Evolutionary conservation across 2,888 invertebrate species (phyloP), one percentile per base, ranked within the genome.

Genomic region (Spicauda simplicius): DNA sequence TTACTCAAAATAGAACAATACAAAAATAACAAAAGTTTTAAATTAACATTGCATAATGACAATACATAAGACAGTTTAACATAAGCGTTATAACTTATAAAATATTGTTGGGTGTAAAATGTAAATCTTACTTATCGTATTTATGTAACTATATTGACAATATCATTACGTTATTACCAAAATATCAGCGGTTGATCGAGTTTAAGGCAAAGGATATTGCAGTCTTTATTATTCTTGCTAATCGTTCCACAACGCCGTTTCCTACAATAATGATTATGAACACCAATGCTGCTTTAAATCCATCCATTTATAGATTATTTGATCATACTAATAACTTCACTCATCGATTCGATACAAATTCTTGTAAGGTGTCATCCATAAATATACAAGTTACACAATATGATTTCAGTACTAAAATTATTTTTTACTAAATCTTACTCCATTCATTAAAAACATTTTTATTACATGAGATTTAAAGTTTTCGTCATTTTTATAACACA

Each of bases 21-120:
- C 72, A 86, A 87, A 82, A 85, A 84, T 82, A 88, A 87, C 84
- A 86, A 85, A 85, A 73, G 69, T 74, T 74, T 73, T 59, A 72
- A 72, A 71, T 68, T 61, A 72, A 73, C 70, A 72, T 70, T 73
- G 68, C 71, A 71, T 66, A 69, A 68, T 75, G 66, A 72, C 70
- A 77, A 76, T 72, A 72, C 74, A 69, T 70, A 69, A 70, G 72
- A 71, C 58, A 65, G 70, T 69, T 69, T 68, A 73, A 71, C 70
- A 53, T 71, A 72, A 72, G 68, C 69, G 69, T 58, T 69, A 72
- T 52, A 64, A 71, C 68, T 64, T 64, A 64, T 70, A 65, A 69
- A 68, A 70, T 48, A 53, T 59, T 64, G 59, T 53, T 56, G 54
- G 25, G 50, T 62, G 68, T 54, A 67, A 65, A 70, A 59, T 61